These are phyloP conservation scores for Campoplex capitator DNA, from an alignment of 2,888 invertebrate genomes.

Conservation along the genomic window DNA sequence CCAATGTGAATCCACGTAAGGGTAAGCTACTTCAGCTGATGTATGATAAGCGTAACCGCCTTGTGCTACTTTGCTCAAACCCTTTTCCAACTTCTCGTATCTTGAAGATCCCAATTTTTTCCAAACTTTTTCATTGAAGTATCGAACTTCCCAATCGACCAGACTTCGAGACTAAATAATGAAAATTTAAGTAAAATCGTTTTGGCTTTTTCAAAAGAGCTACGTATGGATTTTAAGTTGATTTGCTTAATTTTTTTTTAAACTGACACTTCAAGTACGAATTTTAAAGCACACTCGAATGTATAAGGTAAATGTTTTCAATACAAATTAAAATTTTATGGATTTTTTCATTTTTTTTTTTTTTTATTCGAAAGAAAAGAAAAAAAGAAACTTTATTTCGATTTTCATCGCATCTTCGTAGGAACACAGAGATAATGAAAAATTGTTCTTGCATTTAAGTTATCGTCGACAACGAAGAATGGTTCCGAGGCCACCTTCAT, in stretches of 20 bases:
- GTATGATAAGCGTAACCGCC: constrained; percentile 81
- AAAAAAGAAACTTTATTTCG: not conserved
- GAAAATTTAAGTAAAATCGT: not conserved
- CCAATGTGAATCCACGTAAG: constrained; percentile 77
- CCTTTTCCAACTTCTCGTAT: constrained; percentile 75
- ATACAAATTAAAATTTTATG: not conserved
- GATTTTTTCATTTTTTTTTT: no score
- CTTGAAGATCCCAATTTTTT: constrained; percentile 75
- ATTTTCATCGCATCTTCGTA: not conserved
- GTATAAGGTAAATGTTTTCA: not conserved
- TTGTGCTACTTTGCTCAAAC: constrained; percentile 74
- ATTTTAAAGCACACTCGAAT: no score
- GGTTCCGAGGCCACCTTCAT: constrained; percentile 77
- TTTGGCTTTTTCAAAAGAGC: not conserved
- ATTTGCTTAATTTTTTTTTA: no score
- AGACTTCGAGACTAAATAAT: constrained; percentile 69
- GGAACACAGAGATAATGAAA: not conserved
- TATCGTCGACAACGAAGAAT: constrained; percentile 74
- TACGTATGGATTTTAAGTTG: not conserved
- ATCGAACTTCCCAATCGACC: constrained; percentile 65
- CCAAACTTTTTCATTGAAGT: constrained; percentile 78
- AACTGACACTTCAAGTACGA: no score
- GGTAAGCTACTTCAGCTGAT: constrained; percentile 79
- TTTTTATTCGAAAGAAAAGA: not conserved
- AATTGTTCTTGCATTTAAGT: constrained; percentile 71